These are phyloP conservation scores for Drosophila sechellia DNA, from an alignment of 1,140 invertebrate species.

Conservation along the genomic window DNA sequence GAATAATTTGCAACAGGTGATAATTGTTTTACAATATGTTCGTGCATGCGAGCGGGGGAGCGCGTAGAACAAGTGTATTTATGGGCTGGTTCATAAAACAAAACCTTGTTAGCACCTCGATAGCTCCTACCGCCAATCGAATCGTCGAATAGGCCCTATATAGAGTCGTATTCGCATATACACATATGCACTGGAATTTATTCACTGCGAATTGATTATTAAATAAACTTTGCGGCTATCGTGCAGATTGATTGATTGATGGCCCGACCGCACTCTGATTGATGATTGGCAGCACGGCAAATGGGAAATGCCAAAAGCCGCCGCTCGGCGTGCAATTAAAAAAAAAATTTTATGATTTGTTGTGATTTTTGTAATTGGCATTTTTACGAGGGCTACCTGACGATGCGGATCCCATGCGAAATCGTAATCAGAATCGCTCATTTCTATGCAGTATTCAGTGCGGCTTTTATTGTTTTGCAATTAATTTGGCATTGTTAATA, in stretches of 20 bases:
- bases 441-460: constrained; percentile 70
- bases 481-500: constrained; percentile 75
- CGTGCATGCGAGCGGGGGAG: constrained; percentile 26
- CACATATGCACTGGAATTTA: constrained; percentile 30
- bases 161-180: background rate
- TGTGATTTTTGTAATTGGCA: constrained; percentile 76
- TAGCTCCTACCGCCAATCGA: constrained; percentile 1
- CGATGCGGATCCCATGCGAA: constrained; percentile 49
- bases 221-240: constrained; percentile 41
- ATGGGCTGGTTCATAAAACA: constrained; percentile 18
- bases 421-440: constrained; percentile 23
- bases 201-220: constrained; percentile 22
- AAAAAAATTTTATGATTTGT: constrained; percentile 78
- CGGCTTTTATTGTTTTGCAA: constrained; percentile 70
- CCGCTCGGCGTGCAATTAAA: constrained; percentile 60
- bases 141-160: constrained; percentile 6
- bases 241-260: constrained; percentile 43
- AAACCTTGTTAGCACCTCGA: constrained; percentile 41
- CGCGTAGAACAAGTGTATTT: constrained; percentile 50
- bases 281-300: constrained; percentile 32
- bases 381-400: constrained; percentile 74
- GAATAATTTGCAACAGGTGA: constrained; percentile 82
- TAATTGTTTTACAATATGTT: constrained; percentile 81
- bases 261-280: constrained; percentile 35
- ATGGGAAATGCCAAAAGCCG: constrained; percentile 45